phyloP scores from a whole-genome alignment of 30 jellyfish, hydroid and myxozoan species.

The Aurelia aurita region DNA sequence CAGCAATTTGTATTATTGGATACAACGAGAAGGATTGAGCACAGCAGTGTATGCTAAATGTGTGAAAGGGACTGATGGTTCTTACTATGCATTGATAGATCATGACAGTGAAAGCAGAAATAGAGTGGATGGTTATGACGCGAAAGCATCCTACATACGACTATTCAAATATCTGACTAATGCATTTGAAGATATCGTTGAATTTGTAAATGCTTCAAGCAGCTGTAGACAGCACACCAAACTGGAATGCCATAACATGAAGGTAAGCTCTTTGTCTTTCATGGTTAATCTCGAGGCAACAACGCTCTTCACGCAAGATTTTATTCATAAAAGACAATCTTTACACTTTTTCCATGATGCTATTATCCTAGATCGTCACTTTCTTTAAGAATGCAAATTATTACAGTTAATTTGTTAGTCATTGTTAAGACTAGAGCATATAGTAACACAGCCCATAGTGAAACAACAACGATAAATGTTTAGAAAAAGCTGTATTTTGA shows the following conservation, averaged over 20 bases:
- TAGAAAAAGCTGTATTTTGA: no score
- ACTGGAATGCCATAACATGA: conserved; percentile 9
- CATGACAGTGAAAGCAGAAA: conserved; percentile 1
- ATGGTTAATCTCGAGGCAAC: no score
- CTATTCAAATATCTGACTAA: background rate
- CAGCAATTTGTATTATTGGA: background rate
- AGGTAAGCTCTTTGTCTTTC: background rate
- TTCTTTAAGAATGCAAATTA: no score
- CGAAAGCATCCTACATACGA: background rate
- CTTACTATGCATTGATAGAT: background rate
- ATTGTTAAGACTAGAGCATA: no score
- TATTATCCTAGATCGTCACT: no score
- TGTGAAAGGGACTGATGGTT: background rate
- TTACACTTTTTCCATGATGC: no score
- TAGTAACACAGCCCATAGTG: no score
- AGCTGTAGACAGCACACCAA: conserved; percentile 13
- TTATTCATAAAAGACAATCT: no score
- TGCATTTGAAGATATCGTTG: background rate
- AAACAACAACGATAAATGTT: no score
- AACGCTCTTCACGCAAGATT: no score
- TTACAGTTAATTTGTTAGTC: no score
- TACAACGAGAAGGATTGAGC: background rate
- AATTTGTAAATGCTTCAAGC: conserved; percentile 4
- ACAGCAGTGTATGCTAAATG: conserved; percentile 8
- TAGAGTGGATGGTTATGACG: background rate